Base-by-base conservation (phyloP, 1,140 invertebrate species). In the Odontomachus brunneus region DNA sequence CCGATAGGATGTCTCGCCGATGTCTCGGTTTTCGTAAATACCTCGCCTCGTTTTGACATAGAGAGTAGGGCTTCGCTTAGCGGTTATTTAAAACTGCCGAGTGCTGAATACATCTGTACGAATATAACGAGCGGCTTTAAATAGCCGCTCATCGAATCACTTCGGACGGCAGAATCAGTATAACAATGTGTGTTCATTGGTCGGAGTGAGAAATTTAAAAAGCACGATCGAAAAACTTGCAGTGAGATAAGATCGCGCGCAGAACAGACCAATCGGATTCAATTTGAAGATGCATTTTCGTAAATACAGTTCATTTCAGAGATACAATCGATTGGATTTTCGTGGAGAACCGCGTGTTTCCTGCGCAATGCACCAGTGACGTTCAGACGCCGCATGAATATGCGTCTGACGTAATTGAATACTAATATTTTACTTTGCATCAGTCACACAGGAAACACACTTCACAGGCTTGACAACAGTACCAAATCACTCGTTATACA, bases 11-110 rank as follows among this genome's bases (percentile, higher is more conserved):
- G 38, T 44, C 12, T 48, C 24, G 12, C 24, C 51, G 33, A 48
- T 75, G 57, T 73, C 29, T 78, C 33, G 17, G 15, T 55, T 86
- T 78, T 87, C 38, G 69, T 69, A 80, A 69, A 71, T 55, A 71
- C 65, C 29, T 66, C 19, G 19, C 65, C 57, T 69, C 67, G 11
- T 48, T 48, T 86, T 62, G 38, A 19, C 82, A 71, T 63, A 44
- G 38, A 44, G 55, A 72, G 38, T 69, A 60, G 33, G 48, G 62
- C 72, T 88, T 67, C 44, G 51, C 66, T 76, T 81, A 86, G 44
- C 76, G 53, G 80, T 85, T 88, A 89, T 88, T 88, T 88, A 85
- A 89, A 89, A 88, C 80, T 73, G 59, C 15, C 48, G n/a, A 60
- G 63, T 74, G 69, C 59, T 72, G 62, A 84, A 88, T 88, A 85